phyloP scores from a whole-genome alignment of 1,140 invertebrate genomes.

The Cydia splendana region DNA sequence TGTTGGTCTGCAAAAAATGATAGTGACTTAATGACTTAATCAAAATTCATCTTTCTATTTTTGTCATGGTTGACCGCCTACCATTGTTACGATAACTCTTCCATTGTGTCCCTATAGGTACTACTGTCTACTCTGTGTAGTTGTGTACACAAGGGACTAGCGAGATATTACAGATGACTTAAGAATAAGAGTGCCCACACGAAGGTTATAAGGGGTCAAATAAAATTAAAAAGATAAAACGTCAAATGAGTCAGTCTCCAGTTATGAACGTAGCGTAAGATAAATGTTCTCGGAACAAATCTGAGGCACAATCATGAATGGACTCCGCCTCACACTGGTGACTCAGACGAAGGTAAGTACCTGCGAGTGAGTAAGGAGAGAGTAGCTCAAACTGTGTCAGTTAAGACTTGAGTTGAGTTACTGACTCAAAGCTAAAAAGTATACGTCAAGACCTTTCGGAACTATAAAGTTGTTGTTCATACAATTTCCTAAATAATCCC shows the following conservation, averaged over 20 bases:
- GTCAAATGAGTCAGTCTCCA: background rate
- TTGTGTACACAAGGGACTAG: background rate
- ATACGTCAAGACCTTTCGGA: too few relatives aligned
- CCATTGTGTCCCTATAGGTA: background rate
- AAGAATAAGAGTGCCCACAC: background rate
- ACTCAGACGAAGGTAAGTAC: slow-evolving; percentile 35
- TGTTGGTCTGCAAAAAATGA: background rate
- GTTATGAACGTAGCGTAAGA: slow-evolving; percentile 45
- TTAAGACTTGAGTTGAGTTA: background rate
- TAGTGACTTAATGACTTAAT: slow-evolving; percentile 1
- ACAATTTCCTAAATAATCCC: too few relatives aligned
- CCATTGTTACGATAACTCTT: background rate
- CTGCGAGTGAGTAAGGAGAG: slow-evolving; percentile 4
- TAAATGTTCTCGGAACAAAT: slow-evolving; percentile 50
- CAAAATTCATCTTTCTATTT: background rate
- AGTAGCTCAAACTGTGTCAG: background rate
- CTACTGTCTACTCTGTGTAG: background rate
- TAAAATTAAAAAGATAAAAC: slow-evolving; percentile 6
- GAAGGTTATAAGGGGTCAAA: background rate
- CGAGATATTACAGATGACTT: background rate
- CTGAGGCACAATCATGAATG: slow-evolving; percentile 38
- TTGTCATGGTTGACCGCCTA: background rate
- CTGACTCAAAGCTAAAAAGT: too few relatives aligned
- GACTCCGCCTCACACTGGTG: slow-evolving; percentile 35
- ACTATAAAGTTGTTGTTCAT: too few relatives aligned